Base-by-base conservation (phyloP, 2,888 invertebrate species). In the Caenorhabditis doughertyi region DNA sequence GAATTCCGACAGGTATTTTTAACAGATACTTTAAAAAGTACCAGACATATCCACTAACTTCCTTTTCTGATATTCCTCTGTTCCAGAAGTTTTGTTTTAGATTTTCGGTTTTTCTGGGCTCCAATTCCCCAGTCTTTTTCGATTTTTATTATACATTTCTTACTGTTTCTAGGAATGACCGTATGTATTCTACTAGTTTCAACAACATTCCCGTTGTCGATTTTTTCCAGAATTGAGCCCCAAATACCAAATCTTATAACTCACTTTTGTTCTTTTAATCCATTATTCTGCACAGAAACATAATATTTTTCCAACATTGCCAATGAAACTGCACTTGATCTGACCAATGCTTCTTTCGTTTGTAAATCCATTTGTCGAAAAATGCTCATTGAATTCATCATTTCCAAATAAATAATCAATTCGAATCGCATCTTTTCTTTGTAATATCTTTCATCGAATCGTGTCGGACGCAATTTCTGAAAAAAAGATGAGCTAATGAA, bases 261-360 rank as follows among this genome's bases (percentile, higher is more conserved):
- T n/a, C 56, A 85, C 85, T 79, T 65, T 21, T 88, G 83, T 1
- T 44, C 70, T 18, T 79, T 56, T 8, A 88, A 64, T 35, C 88
- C 88, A 42, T 86, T 84, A 23, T 70, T 58, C 29, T 79, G 64
- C 82, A 88, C 84, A 1, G 89, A 88, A 29, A 83, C 72, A 73
- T 88, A 89, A 56, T 89, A 87, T 77, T 89, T 89, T 67, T 89
- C 89, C 23, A 89, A 55, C 56, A 89, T 84, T 11, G 86, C 85
- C 55, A 86, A 84, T 0, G 85, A 79, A 16, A 86, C 83, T 0
- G 87, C 84, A 39, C 89, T 82, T 35, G 81, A 71, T 56, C 84
- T 86, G 42, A 88, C 82, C n/a, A 89, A 73, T 7, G 79, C 47
- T 18, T 88, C 84, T 42, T 83, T 79, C 18, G 79, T 79, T 27